Evolutionary conservation across 2,113 vertebrate species (phyloP), one percentile per base, ranked within the genome.

Genomic region (Peromyscus californicus): DNA sequence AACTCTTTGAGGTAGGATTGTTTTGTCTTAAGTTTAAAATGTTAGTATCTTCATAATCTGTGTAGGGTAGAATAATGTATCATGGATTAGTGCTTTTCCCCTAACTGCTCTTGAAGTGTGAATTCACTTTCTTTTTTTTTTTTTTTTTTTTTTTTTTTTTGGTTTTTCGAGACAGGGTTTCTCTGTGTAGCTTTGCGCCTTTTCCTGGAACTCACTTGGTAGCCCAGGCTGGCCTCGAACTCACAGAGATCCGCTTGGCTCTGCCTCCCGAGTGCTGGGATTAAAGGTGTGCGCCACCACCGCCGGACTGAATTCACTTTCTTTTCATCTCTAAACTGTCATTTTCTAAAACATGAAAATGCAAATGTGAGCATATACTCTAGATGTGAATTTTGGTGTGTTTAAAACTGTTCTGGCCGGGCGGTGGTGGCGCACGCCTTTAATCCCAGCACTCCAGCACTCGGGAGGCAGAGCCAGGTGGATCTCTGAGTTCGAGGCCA

Each of bases 321-420:
- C 4, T 36, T 16, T 45, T 82, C 36, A 24, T 93, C 87, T 26
- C 17, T 26, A 84, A 94, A 84, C 29, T 86, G 8, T 61, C 65
- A 88, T 36, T 80, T 93, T 74, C 78, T 17, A 82, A 93, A 96
- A 93, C 22, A 72, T 24, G 85, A 63, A 93, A 86, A 87, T 13
- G 61, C 42, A 79, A 65, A 5, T 59, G n/a, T 88, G 91, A 59
- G 7, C 74, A 17, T 88, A 33, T 84, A 76, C 42, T 92, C 39
- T 48, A 69, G 29, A 80, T 86, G 31, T 63, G 57, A 87, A 74
- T 94, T 86, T 92, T 88, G n/a, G 6, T 16, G 39, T 39, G 12
- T 65, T 96, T 39, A 69, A 6, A n/a, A n/a, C n/a, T n/a, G n/a
- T n/a, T n/a, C n/a, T n/a, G n/a, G n/a, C n/a, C n/a, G n/a, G n/a